Base-by-base conservation (phyloP, 2,888 invertebrate species). In the Listrodromus nycthemerus region DNA sequence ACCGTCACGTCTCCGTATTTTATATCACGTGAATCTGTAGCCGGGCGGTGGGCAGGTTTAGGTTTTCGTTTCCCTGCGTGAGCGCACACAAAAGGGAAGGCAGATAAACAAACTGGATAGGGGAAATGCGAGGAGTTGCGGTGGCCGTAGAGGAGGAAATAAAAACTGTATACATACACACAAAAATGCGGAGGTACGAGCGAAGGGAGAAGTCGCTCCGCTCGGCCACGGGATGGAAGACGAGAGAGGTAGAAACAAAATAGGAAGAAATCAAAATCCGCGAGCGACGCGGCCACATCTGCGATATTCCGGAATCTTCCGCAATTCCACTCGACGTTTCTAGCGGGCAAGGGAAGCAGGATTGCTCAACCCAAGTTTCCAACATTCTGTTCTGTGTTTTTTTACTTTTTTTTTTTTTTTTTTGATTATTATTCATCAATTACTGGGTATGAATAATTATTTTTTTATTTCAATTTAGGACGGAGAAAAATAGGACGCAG, bases 241-340 rank as follows among this genome's bases (percentile, higher is more conserved):
- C 61, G 78, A 78, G 73, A 50, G 58, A 80, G 50, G 73, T 48
- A 21, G 58, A 70, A 70, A 83, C 69, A 70, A 83, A 79, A 83
- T 48, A 75, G 65, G 63, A 82, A 55, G 58, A 30, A 52, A 33
- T 80, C 55, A 70, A 52, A 83, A 80, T 67, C 70, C 55, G 55
- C 55, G 70, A 70, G 55, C 37, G 63, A 55, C 70, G 82, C 58
- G 80, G 80, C 86, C 86, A 80, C 85, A 86, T 84, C 84, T 76
- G 85, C 82, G 85, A 86, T 86, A 86, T 89, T 85, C 85, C 74
- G 85, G 66, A 85, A 84, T 87, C 87, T 76, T 55, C 76, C 61
- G 76, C 50, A 37, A 71, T 66, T 63, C n/a, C 55, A 27, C 27
- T 13, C 55, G 21, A 19, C 16, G 24, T 52, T 61, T 73, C 55